Conservation (phyloP, 2,888 invertebrate genomes). For the Eupithecia exiguata region DNA sequence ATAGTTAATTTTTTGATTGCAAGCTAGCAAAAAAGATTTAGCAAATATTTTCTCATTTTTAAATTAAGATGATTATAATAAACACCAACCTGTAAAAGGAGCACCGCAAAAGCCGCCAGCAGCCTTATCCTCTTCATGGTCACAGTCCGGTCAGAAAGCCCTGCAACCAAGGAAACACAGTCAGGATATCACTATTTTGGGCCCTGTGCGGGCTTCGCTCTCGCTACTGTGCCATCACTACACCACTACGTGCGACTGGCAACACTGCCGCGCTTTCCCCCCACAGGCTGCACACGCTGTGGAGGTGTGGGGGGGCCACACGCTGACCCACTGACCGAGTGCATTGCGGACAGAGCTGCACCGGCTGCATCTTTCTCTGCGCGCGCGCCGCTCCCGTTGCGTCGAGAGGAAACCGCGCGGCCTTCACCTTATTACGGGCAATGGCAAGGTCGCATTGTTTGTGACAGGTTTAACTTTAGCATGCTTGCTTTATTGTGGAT, state of each 20-base stretch:
- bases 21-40: too few species aligned
- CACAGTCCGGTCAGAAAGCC: constrained; percentile 72
- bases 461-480: constrained; percentile 36
- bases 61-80: constrained; percentile 15
- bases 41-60: background rate
- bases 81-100: constrained; percentile 76
- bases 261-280: constrained; percentile 42
- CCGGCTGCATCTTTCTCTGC: constrained; percentile 68
- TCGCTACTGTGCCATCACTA: constrained; percentile 56
- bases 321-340: constrained; percentile 82
- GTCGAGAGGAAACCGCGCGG: constrained; percentile 71
- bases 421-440: constrained; percentile 75
- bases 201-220: constrained; percentile 58
- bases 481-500: constrained; percentile 14
- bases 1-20: too few species aligned
- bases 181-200: constrained; percentile 65
- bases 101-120: constrained; percentile 75
- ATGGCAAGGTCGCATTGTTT: constrained; percentile 70
- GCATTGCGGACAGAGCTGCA: constrained; percentile 77
- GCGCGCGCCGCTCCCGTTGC: constrained; percentile 69
- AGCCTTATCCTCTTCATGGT: constrained; percentile 82
- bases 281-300: constrained; percentile 16
- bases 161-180: constrained; percentile 78
- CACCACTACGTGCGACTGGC: constrained; percentile 49
- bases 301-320: constrained; percentile 13